phyloP scores from a whole-genome alignment of 2,888 invertebrate species.

The Xestoiulus laeticollis region DNA sequence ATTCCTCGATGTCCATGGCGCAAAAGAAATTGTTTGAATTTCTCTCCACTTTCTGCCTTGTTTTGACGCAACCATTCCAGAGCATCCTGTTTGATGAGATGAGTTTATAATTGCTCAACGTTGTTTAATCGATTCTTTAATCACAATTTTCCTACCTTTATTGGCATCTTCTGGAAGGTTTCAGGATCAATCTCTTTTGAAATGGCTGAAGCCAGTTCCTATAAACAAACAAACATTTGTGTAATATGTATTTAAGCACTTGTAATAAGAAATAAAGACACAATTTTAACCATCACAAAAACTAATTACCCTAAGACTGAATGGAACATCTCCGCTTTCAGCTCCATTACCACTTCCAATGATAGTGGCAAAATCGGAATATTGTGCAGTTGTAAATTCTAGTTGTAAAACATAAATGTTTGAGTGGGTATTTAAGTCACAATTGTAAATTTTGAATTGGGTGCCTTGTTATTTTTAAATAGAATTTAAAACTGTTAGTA shows the following conservation, averaged over 20 bases:
- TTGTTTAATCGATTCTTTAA: neutral
- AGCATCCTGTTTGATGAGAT: slow-evolving; percentile 62
- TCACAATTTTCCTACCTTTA: neutral
- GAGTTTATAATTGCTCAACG: neutral
- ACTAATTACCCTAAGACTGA: slow-evolving; percentile 11
- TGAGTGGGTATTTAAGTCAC: no score
- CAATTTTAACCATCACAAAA: neutral
- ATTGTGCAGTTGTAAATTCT: slow-evolving; percentile 45
- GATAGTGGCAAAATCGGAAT: slow-evolving; percentile 46
- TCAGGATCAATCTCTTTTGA: slow-evolving; percentile 44
- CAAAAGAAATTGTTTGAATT: slow-evolving; percentile 71
- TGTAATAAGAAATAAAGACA: no score
- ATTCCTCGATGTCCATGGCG: slow-evolving; percentile 76
- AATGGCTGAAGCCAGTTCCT: slow-evolving; percentile 34
- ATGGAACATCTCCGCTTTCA: slow-evolving; percentile 48
- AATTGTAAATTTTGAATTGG: no score
- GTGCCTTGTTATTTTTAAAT: no score
- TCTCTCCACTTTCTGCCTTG: slow-evolving; percentile 66
- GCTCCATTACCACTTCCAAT: slow-evolving; percentile 46
- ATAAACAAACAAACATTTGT: neutral
- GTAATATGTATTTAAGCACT: no score
- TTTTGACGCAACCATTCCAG: slow-evolving; percentile 71
- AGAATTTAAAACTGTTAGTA: neutral
- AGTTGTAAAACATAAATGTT: neutral
- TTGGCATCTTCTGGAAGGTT: slow-evolving; percentile 20